Percentiles rank a stretch among this genome's conserved stretches.
These are phyloP conservation scores for Hassar affinis DNA, from an alignment of 2,113 vertebrate genomes.

Conservation along the genomic window DNA sequence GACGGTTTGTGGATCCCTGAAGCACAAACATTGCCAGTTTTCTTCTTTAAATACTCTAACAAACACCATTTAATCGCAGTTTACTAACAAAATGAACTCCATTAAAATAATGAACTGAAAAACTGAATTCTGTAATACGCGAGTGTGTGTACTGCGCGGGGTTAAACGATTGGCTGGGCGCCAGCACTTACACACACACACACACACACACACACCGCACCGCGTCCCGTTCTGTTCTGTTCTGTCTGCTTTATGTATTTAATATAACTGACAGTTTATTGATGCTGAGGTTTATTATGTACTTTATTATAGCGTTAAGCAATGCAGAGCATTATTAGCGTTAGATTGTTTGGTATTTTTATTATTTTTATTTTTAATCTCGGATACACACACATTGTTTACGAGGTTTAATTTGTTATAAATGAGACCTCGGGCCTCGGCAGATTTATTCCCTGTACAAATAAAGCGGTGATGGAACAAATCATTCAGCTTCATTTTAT, in stretches of 20 bases:
- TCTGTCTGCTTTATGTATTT: neutral
- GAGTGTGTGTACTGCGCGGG: too few relatives aligned
- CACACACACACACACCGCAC: too few relatives aligned
- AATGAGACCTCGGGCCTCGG: neutral
- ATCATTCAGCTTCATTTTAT: constrained; percentile 19
- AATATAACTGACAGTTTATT: neutral
- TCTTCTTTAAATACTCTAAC: neutral
- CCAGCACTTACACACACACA: neutral
- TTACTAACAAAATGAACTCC: neutral
- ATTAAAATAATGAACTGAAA: neutral
- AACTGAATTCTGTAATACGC: too few relatives aligned
- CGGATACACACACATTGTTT: neutral
- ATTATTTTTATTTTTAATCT: constrained; percentile 63
- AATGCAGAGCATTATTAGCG: neutral
- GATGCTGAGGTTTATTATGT: neutral
- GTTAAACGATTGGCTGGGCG: too few relatives aligned
- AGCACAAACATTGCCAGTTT: too few relatives aligned
- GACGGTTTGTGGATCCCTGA: neutral
- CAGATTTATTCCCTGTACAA: constrained; percentile 30
- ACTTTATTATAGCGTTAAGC: neutral
- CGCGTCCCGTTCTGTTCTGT: too few relatives aligned
- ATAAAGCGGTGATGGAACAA: constrained; percentile 16
- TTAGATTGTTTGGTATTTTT: neutral
- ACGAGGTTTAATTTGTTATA: constrained; percentile 16
- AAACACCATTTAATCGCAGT: neutral